Evolutionary conservation across 2,888 invertebrate genomes (phyloP).

Genomic region (Isoperla grammatica): DNA sequence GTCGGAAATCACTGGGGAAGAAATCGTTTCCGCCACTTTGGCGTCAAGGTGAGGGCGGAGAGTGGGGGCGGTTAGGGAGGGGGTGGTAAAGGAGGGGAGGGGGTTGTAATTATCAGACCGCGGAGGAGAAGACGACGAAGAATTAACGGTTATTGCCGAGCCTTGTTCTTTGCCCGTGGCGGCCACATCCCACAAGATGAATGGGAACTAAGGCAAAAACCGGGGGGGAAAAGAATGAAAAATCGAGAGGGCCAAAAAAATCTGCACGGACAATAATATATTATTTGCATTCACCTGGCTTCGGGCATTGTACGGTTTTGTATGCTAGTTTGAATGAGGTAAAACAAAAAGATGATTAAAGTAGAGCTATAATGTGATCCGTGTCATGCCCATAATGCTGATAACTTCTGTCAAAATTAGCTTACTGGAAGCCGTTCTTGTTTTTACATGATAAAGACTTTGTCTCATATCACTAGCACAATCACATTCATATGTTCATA

Average conservation of each 20-base stretch:
- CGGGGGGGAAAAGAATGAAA: background rate
- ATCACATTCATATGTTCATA: too few relatives aligned
- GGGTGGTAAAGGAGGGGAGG: background rate
- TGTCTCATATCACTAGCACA: too few relatives aligned
- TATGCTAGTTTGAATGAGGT: too few relatives aligned
- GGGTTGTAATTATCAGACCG: conserved; percentile 15
- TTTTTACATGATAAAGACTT: too few relatives aligned
- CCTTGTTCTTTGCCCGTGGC: background rate
- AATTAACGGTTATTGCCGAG: conserved; percentile 17
- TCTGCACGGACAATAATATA: background rate
- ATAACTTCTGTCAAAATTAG: too few relatives aligned
- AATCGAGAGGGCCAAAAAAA: conserved; percentile 5
- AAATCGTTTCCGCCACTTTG: background rate
- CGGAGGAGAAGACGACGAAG: conserved; percentile 16
- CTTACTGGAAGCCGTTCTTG: too few relatives aligned
- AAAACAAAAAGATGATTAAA: too few relatives aligned
- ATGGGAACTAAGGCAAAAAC: background rate
- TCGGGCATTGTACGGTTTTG: too few relatives aligned
- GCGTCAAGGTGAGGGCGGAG: conserved; percentile 3
- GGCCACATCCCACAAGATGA: conserved; percentile 1
- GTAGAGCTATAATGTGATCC: too few relatives aligned
- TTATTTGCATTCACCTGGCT: too few relatives aligned
- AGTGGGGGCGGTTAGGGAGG: background rate
- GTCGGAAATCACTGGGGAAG: background rate
- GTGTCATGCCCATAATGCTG: too few relatives aligned